A percentile compares a stretch with the other conserved stretches of the same genome.
Evolutionary conservation across 2,797 vertebrate genomes (phyloP).

Genomic region (Cossypha dichroa): DNA sequence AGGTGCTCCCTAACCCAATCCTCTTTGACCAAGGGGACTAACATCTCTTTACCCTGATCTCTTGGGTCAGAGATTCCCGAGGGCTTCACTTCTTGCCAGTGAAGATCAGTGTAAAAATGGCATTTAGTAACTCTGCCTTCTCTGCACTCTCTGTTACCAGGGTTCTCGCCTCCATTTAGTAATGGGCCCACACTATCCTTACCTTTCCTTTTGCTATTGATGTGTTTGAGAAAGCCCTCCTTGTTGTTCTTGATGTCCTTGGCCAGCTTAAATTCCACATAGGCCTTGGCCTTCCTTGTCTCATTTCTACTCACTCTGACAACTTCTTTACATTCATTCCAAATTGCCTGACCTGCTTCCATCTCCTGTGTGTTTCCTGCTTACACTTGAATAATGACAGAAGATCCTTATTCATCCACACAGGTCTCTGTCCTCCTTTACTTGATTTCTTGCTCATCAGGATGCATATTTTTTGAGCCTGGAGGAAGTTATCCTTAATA

Average conservation of each 20-base stretch:
- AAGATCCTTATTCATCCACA: background rate
- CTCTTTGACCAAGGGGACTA: background rate
- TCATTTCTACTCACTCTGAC: background rate
- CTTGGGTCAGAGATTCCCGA: background rate
- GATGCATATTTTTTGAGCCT: background rate
- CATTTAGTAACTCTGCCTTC: background rate
- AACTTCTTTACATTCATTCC: background rate
- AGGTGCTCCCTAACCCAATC: background rate
- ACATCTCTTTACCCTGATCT: background rate
- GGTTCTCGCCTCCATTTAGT: background rate
- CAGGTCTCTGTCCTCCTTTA: background rate
- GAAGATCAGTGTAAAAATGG: background rate
- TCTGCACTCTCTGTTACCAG: background rate
- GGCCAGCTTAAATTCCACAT: background rate
- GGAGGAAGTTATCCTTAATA: background rate
- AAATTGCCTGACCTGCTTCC: background rate
- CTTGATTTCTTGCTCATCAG: fast-evolving
- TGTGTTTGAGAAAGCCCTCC: background rate
- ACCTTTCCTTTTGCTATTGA: background rate
- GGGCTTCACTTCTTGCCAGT: background rate
- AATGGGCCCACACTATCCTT: background rate
- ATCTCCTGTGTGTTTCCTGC: background rate
- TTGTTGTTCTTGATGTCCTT: background rate
- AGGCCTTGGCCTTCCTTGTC: background rate
- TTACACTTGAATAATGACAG: fast-evolving